Percentiles rank a stretch among this genome's conserved stretches.
Conservation (phyloP, 1,140 invertebrate genomes). For the Drosophila neocordata region DNA sequence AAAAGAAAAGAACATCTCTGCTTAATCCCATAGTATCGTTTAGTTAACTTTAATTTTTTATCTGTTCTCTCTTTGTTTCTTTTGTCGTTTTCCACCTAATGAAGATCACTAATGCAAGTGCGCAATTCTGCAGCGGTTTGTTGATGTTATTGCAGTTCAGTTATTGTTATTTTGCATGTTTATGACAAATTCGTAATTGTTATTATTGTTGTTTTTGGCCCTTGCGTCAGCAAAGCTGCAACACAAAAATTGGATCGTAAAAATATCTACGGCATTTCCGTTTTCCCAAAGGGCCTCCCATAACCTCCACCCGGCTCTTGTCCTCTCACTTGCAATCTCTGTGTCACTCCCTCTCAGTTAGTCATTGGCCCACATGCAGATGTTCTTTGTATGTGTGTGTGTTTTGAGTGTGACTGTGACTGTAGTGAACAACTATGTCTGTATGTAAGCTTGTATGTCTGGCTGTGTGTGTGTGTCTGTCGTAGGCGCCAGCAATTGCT, state of each 20-base stretch:
- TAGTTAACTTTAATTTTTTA: no score
- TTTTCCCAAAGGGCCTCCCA: conserved; percentile 50
- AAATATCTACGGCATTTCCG: conserved; percentile 69
- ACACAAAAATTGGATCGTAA: conserved; percentile 46
- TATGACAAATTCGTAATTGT: conserved; percentile 56
- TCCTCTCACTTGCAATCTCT: background rate
- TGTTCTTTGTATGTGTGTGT: background rate
- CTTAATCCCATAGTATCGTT: no score
- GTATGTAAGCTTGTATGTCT: background rate
- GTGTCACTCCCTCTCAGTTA: conserved; percentile 48
- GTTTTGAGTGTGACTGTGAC: no score
- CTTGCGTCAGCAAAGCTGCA: conserved; percentile 73
- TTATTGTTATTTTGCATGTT: conserved; percentile 73
- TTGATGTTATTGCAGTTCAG: conserved; percentile 9
- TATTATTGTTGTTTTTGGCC: conserved; percentile 38
- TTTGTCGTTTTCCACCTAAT: background rate
- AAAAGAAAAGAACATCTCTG: no score
- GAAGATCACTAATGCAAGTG: background rate
- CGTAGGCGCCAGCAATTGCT: conserved; percentile 55
- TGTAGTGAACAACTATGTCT: background rate
- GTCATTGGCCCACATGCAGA: conserved; percentile 64
- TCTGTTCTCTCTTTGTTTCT: no score
- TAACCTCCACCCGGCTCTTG: conserved; percentile 11
- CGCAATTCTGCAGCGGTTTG: background rate
- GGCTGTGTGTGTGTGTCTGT: conserved; percentile 10